phyloP scores from a whole-genome alignment of 2,888 invertebrate genomes.

The Melitaea athalia region DNA sequence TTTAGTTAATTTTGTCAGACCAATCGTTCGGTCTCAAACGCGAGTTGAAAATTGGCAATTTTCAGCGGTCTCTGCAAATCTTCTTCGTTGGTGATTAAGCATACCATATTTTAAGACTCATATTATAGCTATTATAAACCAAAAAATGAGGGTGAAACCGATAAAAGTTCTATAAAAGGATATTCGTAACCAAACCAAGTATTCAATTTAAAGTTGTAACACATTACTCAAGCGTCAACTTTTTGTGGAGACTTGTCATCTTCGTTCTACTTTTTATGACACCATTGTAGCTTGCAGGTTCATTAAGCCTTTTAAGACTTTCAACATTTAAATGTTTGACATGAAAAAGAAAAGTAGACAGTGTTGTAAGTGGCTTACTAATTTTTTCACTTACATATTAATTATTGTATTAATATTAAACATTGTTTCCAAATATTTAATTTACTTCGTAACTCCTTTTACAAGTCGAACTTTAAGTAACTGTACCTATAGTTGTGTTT shows the following conservation, averaged over 20 bases:
- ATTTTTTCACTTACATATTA: constrained; percentile 32
- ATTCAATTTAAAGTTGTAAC: constrained; percentile 60
- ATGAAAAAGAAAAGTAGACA: constrained; percentile 33
- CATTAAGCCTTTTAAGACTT: constrained; percentile 43
- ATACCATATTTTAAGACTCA: background rate
- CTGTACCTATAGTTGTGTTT: too few relatives aligned
- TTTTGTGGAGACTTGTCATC: constrained; percentile 52
- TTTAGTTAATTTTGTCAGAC: too few relatives aligned
- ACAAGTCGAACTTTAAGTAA: too few relatives aligned
- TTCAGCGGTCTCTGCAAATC: too few relatives aligned
- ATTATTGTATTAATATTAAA: constrained; percentile 23
- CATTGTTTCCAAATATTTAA: too few relatives aligned
- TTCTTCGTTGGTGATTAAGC: too few relatives aligned
- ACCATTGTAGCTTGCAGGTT: constrained; percentile 47
- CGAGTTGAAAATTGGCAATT: too few relatives aligned
- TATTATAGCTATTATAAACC: background rate
- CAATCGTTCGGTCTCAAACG: too few relatives aligned
- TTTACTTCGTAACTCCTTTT: too few relatives aligned
- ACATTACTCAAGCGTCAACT: constrained; percentile 47
- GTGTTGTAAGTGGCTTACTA: constrained; percentile 30
- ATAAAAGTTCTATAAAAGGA: constrained; percentile 48
- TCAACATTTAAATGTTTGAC: constrained; percentile 40
- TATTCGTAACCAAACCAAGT: constrained; percentile 50
- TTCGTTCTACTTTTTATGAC: constrained; percentile 56
- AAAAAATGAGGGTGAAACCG: constrained; percentile 40